Conservation (phyloP, 1,140 invertebrate genomes). For the Cryptotermes secundus region DNA sequence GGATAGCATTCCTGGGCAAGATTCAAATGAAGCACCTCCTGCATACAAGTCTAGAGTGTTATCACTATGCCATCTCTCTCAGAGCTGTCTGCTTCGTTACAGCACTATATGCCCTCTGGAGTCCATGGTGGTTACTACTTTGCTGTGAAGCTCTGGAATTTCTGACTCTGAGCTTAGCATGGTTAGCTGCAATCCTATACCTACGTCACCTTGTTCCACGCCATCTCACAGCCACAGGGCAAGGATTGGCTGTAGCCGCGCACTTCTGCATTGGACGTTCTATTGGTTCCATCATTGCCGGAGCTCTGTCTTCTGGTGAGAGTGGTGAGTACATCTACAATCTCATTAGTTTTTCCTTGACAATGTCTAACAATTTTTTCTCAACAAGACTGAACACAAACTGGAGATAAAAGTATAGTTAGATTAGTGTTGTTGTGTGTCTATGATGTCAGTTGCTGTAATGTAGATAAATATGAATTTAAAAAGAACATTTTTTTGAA, state of each 20-base stretch:
- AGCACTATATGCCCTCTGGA: neutral
- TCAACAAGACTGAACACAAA: no score
- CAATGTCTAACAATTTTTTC: no score
- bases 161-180: conserved; percentile 78
- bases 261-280: conserved; percentile 69
- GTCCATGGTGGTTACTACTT: conserved; percentile 59
- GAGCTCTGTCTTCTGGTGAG: conserved; percentile 21
- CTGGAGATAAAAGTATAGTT: no score
- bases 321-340: neutral
- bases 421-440: no score
- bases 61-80: no score
- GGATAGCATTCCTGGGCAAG: no score
- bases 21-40: no score
- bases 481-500: no score
- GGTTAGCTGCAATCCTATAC: conserved; percentile 80
- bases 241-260: conserved; percentile 76
- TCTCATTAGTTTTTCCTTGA: no score
- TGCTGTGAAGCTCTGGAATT: conserved; percentile 75
- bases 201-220: conserved; percentile 76
- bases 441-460: no score
- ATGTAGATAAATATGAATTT: no score
- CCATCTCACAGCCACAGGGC: conserved; percentile 76
- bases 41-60: no score
- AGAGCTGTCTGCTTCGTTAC: neutral
- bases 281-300: neutral